phyloP scores from a whole-genome alignment of 35 echinoderm and acorn worm species.

The Anneissia japonica region DNA sequence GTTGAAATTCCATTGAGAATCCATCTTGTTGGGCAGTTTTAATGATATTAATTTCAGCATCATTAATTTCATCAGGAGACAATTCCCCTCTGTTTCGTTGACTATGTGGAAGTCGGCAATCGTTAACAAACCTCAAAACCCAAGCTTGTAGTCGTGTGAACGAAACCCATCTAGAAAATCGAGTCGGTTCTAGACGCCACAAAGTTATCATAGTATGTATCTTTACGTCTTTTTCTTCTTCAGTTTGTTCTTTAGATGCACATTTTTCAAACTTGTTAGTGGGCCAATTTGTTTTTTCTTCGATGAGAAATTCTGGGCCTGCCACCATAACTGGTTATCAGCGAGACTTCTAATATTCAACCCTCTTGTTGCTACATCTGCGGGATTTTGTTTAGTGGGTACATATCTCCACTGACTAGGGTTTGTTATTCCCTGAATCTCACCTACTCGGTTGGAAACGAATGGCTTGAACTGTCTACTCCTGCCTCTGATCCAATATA shows the following conservation, averaged over 20 bases:
- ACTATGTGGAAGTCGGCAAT: not conserved
- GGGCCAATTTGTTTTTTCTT: conserved; percentile 12
- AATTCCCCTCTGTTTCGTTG: conserved; percentile 2
- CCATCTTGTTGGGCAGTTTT: conserved; percentile 15
- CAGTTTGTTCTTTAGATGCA: not conserved
- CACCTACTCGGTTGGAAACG: conserved; percentile 20
- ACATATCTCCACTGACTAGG: conserved; percentile 43
- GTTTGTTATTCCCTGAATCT: conserved; percentile 29
- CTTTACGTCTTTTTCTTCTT: not conserved
- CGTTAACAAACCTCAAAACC: conserved; percentile 13
- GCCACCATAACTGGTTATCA: conserved; percentile 13
- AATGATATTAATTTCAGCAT: conserved; percentile 5
- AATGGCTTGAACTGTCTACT: conserved; percentile 39
- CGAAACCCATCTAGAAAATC: conserved; percentile 27
- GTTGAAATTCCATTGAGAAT: conserved; percentile 21
- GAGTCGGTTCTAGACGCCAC: conserved; percentile 11
- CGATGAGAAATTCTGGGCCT: conserved; percentile 19
- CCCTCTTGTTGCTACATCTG: conserved; percentile 19
- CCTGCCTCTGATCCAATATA: conserved; percentile 15
- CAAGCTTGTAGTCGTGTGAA: conserved; percentile 15
- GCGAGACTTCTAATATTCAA: not conserved
- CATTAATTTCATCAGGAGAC: not conserved
- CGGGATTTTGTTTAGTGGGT: conserved; percentile 9
- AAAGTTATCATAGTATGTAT: not conserved
- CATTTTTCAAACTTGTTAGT: not conserved